Evolutionary conservation across 1,140 invertebrate species (phyloP), one percentile per base, ranked within the genome.

Genomic region (Meloidogyne hapla): DNA sequence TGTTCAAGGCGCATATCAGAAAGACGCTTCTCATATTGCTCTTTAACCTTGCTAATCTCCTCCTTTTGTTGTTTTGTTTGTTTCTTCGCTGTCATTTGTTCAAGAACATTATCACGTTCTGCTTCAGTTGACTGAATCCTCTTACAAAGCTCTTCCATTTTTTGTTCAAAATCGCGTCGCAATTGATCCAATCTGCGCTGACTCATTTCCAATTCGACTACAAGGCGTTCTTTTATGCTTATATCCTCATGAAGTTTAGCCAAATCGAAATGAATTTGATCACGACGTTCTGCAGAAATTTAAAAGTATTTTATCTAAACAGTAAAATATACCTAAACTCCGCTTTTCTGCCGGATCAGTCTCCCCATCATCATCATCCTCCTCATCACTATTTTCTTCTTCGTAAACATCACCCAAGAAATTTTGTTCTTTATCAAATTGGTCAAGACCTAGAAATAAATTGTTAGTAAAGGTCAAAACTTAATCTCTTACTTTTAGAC

Each of bases 151-250:
- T 93, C 92, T 48, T 91, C 89, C n/a, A 99, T 89, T 86, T 98
- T 95, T 48, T 95, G 93, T 88, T 98, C 96, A 88, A 98, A 98
- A 83, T 97, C 93, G 77, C 92, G 91, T 69, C 92, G 91, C 90
- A 98, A 92, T 40, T 92, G 91, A 48, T 93, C 91, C 77, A 97
- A 89, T 66, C 93, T 89, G 67, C 91, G 90, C 87, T 98, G 93
- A 15, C 93, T 93, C 25, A 92, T 88, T 87, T 98, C 95, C 69
- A 98, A 88, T 84, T 97, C 94, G 84, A 96, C 93, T 77, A 98
- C 95, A n/a, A 98, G 89, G 33, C 69, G 77, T 73, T 85, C 80
- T 26, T 84, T 84, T 56, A 67, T 81, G 56, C 64, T 80, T 45
- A 80, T 82, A 28, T 81, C 83, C 65, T 74, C 79, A 66, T 82